Conservation (phyloP, 1,140 invertebrate species). For the Probaryconus sp. region DNA sequence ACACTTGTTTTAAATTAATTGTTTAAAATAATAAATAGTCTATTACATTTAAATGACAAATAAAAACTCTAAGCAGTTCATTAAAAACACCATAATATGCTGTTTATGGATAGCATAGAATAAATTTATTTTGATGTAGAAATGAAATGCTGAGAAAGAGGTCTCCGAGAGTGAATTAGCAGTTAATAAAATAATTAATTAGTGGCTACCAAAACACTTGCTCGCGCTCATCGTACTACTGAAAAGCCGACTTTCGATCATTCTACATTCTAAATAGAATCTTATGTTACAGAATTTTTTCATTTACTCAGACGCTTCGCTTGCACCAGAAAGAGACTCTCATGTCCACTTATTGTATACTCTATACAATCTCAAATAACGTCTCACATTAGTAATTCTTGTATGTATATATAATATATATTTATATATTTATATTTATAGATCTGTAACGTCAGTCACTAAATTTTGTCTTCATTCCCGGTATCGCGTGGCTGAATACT, state of each 20-base stretch:
- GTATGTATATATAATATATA: conserved; percentile 58
- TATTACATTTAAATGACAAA: no score
- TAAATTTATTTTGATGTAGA: no score
- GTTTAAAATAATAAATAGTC: no score
- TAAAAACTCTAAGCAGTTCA: no score
- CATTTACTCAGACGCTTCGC: conserved; percentile 51
- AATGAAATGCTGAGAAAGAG: no score
- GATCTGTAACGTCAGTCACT: conserved; percentile 63
- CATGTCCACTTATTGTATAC: conserved; percentile 50
- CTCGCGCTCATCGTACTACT: no score
- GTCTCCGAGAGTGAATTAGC: no score
- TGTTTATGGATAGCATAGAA: no score
- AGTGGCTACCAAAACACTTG: no score
- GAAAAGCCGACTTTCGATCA: conserved; percentile 49
- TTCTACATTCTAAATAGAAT: conserved; percentile 64
- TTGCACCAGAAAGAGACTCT: conserved; percentile 48
- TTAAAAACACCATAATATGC: no score
- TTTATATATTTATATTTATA: conserved; percentile 58
- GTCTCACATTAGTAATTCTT: conserved; percentile 60
- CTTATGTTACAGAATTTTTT: conserved; percentile 73
- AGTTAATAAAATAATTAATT: no score
- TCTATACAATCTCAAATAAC: conserved; percentile 75
- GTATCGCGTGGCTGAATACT: conserved; percentile 16
- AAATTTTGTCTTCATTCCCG: conserved; percentile 40
- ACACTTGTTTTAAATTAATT: no score